Base-by-base conservation (phyloP, 2,888 invertebrate species). In the Caenorhabditis sp. region DNA sequence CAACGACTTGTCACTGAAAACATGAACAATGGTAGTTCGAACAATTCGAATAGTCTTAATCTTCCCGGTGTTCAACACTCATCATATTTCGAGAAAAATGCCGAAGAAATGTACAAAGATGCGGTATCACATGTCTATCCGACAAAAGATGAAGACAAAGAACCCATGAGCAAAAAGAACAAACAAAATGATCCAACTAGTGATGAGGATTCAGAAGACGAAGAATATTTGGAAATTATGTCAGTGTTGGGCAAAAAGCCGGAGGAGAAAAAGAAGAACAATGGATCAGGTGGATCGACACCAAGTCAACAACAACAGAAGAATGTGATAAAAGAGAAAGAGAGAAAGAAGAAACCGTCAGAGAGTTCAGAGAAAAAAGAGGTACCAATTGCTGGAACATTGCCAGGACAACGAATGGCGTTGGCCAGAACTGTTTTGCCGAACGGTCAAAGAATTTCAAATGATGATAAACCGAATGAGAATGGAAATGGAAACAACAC, bases 331-430 rank as follows among this genome's bases (percentile, higher is more conserved):
- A 23, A 43, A 6, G 8, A 60, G 24, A 49, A 60, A 5, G 10
- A n/a, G 31, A 12, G 26, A 10, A 55, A 43, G 10, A 24, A 58
- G 37, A 49, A 54, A 17, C n/a, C 21, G 4, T 31, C 31, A 31
- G 31, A 31, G 10, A 10, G 4, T 31, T 4, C 10, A 4, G 31
- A 6, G 31, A 31, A 31, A 31, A 31, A 31, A 31, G 31, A 31
- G 31, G 10, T 10, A 10, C 31, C 31, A n/a, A n/a, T n/a, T 21
- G 43, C 43, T 21, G 60, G 63, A 6, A 68, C 66, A 14, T 58
- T 70, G 31, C 77, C 77, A 5, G 77, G 77, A 27, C 77, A 77
- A 53, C 66, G 61, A 61, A 74, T 77, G 69, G 63, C 69, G 8
- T 49, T 77, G 27, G 59, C 59, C 8, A 19, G 77, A 53, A 77